A percentile compares a stretch with the other conserved stretches of the same genome.
Evolutionary conservation across 2,113 vertebrate species (phyloP).

Genomic region (Forbesichthys papilliferus): DNA sequence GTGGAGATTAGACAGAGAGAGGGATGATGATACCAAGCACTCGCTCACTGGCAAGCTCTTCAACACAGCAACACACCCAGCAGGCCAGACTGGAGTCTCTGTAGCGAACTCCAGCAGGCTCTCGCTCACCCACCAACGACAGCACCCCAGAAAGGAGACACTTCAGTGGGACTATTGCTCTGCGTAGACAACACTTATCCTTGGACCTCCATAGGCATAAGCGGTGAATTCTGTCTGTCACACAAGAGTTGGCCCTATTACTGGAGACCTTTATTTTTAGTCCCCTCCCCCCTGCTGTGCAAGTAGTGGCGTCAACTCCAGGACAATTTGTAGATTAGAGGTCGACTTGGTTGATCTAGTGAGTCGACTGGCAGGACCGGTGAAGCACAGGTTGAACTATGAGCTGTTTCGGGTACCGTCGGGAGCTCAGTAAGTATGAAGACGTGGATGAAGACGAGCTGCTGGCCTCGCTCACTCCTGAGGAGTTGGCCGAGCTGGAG

Average conservation of each 20-base stretch:
- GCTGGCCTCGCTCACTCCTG: slow-evolving; percentile 88
- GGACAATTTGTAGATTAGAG: background rate
- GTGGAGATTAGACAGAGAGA: slow-evolving; percentile 77
- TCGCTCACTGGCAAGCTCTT: background rate
- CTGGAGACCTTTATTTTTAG: no score
- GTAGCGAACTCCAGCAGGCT: slow-evolving; percentile 16
- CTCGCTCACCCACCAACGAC: no score
- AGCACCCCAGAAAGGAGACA: no score
- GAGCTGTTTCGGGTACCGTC: slow-evolving; percentile 93
- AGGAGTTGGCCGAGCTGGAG: slow-evolving; percentile 94
- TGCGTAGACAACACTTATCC: no score
- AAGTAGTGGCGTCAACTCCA: no score
- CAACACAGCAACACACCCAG: slow-evolving; percentile 13
- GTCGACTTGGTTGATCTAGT: background rate
- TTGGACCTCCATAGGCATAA: no score
- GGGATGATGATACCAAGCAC: slow-evolving; percentile 22
- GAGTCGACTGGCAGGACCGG: background rate
- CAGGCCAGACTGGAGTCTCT: background rate
- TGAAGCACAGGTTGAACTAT: slow-evolving; percentile 63
- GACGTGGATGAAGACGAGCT: slow-evolving; percentile 98
- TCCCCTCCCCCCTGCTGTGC: no score
- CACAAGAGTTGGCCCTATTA: no score
- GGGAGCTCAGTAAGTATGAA: slow-evolving; percentile 97
- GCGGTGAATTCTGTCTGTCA: no score
- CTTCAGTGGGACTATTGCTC: no score